A percentile compares a stretch with the other conserved stretches of the same genome.
Conservation (phyloP, 2,113 vertebrate genomes). For the Zosterops japonicus region DNA sequence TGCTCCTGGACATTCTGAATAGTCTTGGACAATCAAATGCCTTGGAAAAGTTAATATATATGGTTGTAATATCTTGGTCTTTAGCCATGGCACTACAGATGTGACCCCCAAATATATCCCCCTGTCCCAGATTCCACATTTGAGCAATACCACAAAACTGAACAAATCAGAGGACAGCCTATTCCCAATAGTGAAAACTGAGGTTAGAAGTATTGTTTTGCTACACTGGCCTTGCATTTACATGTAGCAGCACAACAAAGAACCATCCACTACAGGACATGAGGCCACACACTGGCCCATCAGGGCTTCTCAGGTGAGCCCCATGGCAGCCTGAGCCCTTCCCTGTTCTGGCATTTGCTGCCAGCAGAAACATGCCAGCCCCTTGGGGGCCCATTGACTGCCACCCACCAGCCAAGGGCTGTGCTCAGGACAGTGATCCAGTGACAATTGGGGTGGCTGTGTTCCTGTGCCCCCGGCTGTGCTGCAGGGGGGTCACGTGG, state of each 20-base stretch:
- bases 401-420: neutral
- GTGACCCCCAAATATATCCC: neutral
- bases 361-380: accelerated
- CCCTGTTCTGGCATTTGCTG: neutral
- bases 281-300: neutral
- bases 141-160: neutral
- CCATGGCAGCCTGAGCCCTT: neutral
- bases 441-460: accelerated
- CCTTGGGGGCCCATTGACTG: accelerated
- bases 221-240: neutral
- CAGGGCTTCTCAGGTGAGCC: neutral
- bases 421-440: accelerated
- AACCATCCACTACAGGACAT: accelerated
- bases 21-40: neutral
- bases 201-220: neutral
- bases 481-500: accelerated
- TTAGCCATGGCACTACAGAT: neutral
- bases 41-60: neutral
- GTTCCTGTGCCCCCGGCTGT: neutral
- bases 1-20: neutral
- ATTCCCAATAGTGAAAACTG: neutral
- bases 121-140: neutral
- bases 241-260: accelerated
- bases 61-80: neutral
- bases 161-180: neutral